Percentiles rank a stretch among this genome's conserved stretches.
Evolutionary conservation across 2,797 vertebrate species (phyloP).

Genomic region (Heterohyrax brucei): DNA sequence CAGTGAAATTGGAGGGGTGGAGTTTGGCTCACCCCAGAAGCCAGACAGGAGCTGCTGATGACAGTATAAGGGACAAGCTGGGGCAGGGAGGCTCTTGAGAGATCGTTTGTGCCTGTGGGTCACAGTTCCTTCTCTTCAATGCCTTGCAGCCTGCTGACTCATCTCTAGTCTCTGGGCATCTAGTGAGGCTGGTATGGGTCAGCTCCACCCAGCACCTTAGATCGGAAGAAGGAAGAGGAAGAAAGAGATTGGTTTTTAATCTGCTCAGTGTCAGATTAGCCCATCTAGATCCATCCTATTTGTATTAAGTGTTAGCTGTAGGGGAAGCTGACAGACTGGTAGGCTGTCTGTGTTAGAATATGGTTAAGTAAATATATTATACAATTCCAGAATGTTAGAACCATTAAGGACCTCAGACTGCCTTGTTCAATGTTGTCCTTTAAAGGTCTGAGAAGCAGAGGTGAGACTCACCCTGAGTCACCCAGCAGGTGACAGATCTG

Average conservation of each 20-base stretch:
- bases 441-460: slow-evolving; percentile 5
- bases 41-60: not conserved
- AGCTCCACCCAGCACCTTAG: not conserved
- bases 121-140: accelerated
- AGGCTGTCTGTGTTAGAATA: not conserved
- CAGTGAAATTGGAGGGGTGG: not conserved
- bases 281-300: slow-evolving; percentile 13
- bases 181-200: not conserved
- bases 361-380: not conserved
- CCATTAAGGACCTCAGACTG: not conserved
- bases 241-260: slow-evolving; percentile 26
- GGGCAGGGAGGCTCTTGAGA: not conserved
- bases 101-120: not conserved
- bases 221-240: slow-evolving; percentile 12
- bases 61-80: too few species aligned
- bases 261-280: slow-evolving; percentile 21
- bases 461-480: not conserved
- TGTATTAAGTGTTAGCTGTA: not conserved
- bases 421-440: not conserved
- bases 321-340: not conserved
- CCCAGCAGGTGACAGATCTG: not conserved
- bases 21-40: not conserved
- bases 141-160: not conserved
- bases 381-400: not conserved
- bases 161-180: not conserved